A percentile compares a stretch with the other conserved stretches of the same genome.
phyloP scores from a whole-genome alignment of 1,140 invertebrate species.

The Trinorchestia longiramus region DNA sequence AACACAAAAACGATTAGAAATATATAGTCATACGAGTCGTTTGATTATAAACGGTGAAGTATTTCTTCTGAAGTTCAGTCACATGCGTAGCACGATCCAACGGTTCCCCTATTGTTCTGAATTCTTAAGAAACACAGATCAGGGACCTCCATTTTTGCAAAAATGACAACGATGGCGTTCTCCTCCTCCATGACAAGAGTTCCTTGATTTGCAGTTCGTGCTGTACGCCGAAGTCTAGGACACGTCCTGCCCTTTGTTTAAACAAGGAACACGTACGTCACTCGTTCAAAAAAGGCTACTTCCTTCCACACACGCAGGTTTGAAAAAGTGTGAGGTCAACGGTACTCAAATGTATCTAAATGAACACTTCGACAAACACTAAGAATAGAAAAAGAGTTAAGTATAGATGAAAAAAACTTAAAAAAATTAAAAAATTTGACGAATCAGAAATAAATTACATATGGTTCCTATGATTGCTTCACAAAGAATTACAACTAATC shows the following conservation, averaged over 20 bases:
- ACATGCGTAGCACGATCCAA: neutral
- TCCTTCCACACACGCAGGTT: neutral
- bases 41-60: neutral
- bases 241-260: neutral
- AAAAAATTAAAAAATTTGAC: neutral
- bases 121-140: neutral
- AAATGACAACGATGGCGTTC: neutral
- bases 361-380: neutral
- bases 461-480: too few species aligned
- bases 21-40: neutral
- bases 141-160: slow-evolving; percentile 8
- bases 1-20: neutral
- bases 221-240: neutral
- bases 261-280: neutral
- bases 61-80: neutral
- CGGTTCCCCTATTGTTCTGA: neutral
- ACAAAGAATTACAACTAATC: too few species aligned
- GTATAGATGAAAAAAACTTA: neutral
- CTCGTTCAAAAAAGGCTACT: neutral
- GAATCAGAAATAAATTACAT: too few species aligned
- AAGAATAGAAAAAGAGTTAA: neutral
- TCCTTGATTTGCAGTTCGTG: neutral
- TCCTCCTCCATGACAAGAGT: neutral
- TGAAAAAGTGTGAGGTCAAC: neutral
- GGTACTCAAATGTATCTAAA: neutral